Conservation (phyloP, 1,140 invertebrate species). For the Ericerus pela region DNA sequence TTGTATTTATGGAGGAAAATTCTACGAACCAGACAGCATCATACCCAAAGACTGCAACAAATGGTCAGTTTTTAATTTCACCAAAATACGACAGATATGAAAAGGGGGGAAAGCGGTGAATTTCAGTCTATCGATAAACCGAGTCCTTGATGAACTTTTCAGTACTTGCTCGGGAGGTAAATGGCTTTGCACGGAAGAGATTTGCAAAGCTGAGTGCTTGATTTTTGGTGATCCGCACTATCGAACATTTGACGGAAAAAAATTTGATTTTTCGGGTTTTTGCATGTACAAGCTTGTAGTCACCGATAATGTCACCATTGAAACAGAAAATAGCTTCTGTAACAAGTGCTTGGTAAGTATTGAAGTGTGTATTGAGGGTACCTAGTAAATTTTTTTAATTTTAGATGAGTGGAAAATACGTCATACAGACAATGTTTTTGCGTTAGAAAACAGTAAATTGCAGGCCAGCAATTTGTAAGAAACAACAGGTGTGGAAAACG, state of each 20-base stretch:
- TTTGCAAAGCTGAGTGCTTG: constrained; percentile 57
- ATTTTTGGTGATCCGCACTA: constrained; percentile 81
- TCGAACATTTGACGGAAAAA: constrained; percentile 70
- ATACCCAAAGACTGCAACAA: constrained; percentile 71
- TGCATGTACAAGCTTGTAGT: constrained; percentile 70
- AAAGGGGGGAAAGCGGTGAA: background rate
- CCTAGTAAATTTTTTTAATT: too few species aligned
- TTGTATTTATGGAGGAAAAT: constrained; percentile 57
- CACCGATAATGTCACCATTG: constrained; percentile 47
- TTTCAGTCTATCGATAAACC: background rate
- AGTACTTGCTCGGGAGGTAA: constrained; percentile 52
- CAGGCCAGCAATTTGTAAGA: too few species aligned
- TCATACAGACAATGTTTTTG: too few species aligned
- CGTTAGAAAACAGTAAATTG: too few species aligned
- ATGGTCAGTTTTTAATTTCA: too few species aligned
- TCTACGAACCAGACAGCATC: constrained; percentile 51
- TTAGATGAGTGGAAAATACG: too few species aligned
- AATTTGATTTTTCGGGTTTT: constrained; percentile 75
- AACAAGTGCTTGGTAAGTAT: too few species aligned
- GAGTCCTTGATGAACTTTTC: background rate
- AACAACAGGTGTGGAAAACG: too few species aligned
- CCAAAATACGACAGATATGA: too few species aligned
- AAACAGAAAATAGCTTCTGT: constrained; percentile 73
- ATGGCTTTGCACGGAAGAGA: constrained; percentile 61
- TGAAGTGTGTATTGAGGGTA: too few species aligned